Evolutionary conservation across 2,797 vertebrate species (phyloP).

Genomic region (Malurus leucopterus): DNA sequence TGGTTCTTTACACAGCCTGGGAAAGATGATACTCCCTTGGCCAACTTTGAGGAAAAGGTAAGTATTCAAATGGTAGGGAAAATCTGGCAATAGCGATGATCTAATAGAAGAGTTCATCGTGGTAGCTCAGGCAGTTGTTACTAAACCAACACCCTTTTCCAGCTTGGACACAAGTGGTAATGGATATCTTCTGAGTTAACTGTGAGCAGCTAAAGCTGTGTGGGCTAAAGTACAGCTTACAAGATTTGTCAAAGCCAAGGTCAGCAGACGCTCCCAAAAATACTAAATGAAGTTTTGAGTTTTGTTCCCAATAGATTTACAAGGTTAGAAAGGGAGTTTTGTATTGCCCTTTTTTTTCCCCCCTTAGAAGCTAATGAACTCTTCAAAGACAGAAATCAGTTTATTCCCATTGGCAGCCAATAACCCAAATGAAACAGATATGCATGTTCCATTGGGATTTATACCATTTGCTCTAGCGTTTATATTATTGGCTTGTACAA

Average conservation of each 20-base stretch:
- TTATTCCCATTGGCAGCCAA: slow-evolving; percentile 61
- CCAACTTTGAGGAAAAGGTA: not conserved
- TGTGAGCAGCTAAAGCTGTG: slow-evolving; percentile 32
- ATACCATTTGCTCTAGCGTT: slow-evolving; percentile 39
- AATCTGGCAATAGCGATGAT: not conserved
- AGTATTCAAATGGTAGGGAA: not conserved
- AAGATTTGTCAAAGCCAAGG: slow-evolving; percentile 21
- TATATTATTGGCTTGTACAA: slow-evolving; percentile 58
- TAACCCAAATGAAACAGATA: slow-evolving; percentile 47
- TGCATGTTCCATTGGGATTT: slow-evolving; percentile 35
- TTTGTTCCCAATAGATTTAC: not conserved
- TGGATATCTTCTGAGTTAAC: slow-evolving; percentile 3
- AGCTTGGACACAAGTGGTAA: slow-evolving; percentile 7
- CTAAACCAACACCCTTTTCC: slow-evolving; percentile 29
- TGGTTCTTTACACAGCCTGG: not conserved
- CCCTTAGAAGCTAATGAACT: slow-evolving; percentile 13
- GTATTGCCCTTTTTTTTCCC: not conserved
- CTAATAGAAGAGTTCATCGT: not conserved
- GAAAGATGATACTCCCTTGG: not conserved
- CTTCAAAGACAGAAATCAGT: slow-evolving; percentile 53
- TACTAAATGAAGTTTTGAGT: slow-evolving; percentile 3
- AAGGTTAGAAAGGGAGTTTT: not conserved
- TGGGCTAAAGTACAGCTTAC: slow-evolving; percentile 42
- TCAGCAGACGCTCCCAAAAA: slow-evolving; percentile 24
- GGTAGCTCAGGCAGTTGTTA: not conserved